Evolutionary conservation across 2,113 vertebrate genomes (phyloP), one percentile per base, ranked within the genome.

Genomic region (Ivindomyrus marchei): DNA sequence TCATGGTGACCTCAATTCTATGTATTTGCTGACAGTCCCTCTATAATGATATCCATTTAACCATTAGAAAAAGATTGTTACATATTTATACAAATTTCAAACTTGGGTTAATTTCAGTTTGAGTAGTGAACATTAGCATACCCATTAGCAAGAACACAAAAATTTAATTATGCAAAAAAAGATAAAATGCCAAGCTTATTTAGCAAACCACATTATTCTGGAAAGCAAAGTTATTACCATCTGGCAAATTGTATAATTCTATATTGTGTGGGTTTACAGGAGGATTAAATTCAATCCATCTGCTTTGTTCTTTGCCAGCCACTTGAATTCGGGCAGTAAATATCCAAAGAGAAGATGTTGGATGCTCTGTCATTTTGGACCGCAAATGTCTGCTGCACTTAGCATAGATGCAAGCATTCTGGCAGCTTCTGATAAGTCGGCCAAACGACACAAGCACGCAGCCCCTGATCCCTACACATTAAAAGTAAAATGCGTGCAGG

Each of bases 271-370:
- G 52, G 49, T 66, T 89, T 47, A 89, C 21, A 50, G 58, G 31
- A 89, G 42, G 27, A 74, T 89, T 62, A 89, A 89, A 89, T 88
- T 88, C 31, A 66, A 88, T 42, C 21, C 36, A n/a, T 88, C 86
- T 50, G 86, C 49, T 88, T 88, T 88, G 47, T 56, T 88, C 36
- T 88, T 88, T 21, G 10, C 49, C 31, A 88, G 86, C 39, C 58
- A 62, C 87, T 88, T 3, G 39, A 88, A 45, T 27, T 88, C 13
- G 36, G 58, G 49, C 49, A 9, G 52, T 88, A 88, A 88, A 24
- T n/a, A 66, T 66, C 52, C 24, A 62, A 66, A 70, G 87, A 62
- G 19, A 46, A 66, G 36, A 88, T 85, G 83, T 24, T 27, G 83
- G n/a, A 15, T 17, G 49, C 4, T 27, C 42, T 88, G 39, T 88